Base-by-base conservation (phyloP, 2,888 invertebrate species). In the Drosophila putrida region DNA sequence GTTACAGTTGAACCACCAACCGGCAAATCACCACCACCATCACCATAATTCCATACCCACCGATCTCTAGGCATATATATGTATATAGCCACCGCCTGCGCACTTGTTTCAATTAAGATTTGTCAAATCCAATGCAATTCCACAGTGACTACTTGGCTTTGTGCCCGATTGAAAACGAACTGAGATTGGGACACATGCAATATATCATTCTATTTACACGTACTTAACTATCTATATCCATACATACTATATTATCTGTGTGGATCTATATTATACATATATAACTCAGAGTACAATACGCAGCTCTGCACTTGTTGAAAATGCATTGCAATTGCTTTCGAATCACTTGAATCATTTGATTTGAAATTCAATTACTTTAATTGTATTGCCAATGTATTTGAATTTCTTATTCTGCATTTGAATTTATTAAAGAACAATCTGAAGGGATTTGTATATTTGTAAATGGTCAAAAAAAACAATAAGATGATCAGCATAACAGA, bases 91-190 rank as follows among this genome's bases (percentile, higher is more conserved):
- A 47, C 41, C 47, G 71, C 65, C 78, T 51, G 38, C 49, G 80
- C 82, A 81, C 85, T 88, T 89, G 82, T 84, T 88, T 85, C 90
- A 85, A 85, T 85, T 85, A 85, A 85, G 85, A 90, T 85, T 88
- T 82, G 83, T 80, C 90, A 86, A 88, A 89, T 88, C 89, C 83
- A 83, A 78, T 88, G 66, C 88, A 88, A 85, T 84, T 66, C 67
- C 25, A 53, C 67, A 55, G 53, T 15, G 49, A 28, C 53, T 54
- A 54, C 43, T 59, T 59, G 75, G 28, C 55, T 53, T 68, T 75
- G 75, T 75, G 75, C 75, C 49, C 75, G 75, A 75, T 75, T 78
- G 79, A 78, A 75, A 55, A 61, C 59, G 69, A 68, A 63, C 75
- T 41, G 55, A 60, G 72, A 74, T 67, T 66, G 59, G 47, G 53